These are phyloP conservation scores for Crocuta crocuta DNA, from an alignment of 2,113 vertebrate genomes.

Conservation along the genomic window DNA sequence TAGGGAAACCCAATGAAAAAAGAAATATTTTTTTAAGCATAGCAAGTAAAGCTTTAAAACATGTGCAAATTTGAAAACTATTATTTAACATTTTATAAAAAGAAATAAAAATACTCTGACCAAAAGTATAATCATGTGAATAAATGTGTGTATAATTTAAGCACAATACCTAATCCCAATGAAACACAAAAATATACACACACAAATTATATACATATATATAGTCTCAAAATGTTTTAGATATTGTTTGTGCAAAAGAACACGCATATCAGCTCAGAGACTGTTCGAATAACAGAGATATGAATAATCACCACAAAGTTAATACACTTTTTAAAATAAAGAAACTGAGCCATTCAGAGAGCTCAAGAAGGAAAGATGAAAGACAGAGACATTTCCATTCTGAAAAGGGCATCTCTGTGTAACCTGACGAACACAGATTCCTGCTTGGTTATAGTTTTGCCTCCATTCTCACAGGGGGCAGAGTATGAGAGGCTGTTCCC, in stretches of 20 bases:
- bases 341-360: neutral
- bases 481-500: neutral
- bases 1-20: neutral
- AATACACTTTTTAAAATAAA: neutral
- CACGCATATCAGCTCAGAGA: neutral
- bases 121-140: neutral
- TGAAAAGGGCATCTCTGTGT: neutral
- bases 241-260: neutral
- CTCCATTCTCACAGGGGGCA: neutral
- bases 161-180: neutral
- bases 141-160: neutral
- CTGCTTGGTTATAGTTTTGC: neutral
- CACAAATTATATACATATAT: neutral
- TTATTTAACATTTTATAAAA: neutral
- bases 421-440: neutral
- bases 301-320: neutral
- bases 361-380: neutral
- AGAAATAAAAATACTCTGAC: neutral
- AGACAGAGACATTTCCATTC: neutral
- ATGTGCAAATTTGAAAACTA: neutral
- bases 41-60: neutral
- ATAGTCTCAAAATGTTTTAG: neutral
- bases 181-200: neutral
- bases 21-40: neutral
- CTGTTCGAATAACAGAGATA: neutral